Conservation (phyloP, 2,888 invertebrate genomes). For the Crematogaster levior region DNA sequence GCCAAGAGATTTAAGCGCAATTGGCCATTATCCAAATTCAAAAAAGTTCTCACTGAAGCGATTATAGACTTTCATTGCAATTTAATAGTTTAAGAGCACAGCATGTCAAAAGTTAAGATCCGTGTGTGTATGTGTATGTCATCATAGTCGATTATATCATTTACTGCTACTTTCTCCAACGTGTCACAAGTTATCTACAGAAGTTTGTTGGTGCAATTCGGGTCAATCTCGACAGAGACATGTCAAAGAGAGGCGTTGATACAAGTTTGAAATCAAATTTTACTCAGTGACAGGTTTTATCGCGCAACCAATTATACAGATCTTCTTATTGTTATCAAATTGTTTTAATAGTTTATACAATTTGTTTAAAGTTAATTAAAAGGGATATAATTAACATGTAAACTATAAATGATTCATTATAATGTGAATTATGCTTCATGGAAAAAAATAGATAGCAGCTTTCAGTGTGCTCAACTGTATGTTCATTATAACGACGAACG, state of each 20-base stretch:
- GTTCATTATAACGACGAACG: not conserved
- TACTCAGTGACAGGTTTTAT: slow-evolving; percentile 53
- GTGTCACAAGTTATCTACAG: slow-evolving; percentile 53
- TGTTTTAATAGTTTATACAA: not conserved
- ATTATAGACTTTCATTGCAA: not conserved
- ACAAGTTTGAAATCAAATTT: slow-evolving; percentile 65
- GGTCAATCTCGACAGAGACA: slow-evolving; percentile 64
- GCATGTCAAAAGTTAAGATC: slow-evolving; percentile 57
- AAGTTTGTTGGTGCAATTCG: slow-evolving; percentile 69
- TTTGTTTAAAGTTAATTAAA: not conserved
- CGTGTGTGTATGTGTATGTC: slow-evolving; percentile 36
- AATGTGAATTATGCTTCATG: not conserved
- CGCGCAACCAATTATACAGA: slow-evolving; percentile 62
- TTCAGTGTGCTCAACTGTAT: not conserved
- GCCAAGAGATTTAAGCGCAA: not conserved
- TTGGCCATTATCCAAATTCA: not conserved
- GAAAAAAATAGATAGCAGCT: not conserved
- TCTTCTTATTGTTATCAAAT: not conserved
- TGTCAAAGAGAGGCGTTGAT: slow-evolving; percentile 65
- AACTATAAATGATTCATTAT: not conserved
- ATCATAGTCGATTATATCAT: slow-evolving; percentile 69
- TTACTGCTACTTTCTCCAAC: slow-evolving; percentile 50
- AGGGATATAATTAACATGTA: not conserved
- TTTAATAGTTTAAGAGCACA: slow-evolving; percentile 15
- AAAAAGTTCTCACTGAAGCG: not conserved